phyloP scores from a whole-genome alignment of 2,888 invertebrate species.

The Watsonalla cultraria region DNA sequence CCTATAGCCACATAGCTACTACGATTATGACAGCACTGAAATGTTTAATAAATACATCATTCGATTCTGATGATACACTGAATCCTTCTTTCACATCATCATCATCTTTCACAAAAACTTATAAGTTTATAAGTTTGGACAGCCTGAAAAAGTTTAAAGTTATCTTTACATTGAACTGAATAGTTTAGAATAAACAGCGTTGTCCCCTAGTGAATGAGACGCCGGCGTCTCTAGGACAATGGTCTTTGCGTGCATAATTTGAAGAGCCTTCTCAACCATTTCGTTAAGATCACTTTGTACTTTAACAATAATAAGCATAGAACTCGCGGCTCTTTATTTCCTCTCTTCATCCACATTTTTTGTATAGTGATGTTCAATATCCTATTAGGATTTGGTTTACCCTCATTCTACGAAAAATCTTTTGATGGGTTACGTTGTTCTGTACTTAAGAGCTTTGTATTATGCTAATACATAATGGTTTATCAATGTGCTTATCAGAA shows the following conservation, averaged over 20 bases:
- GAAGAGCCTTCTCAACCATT: conserved; percentile 34
- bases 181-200: not conserved
- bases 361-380: conserved; percentile 49
- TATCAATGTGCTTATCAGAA: not conserved
- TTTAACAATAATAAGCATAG: conserved; percentile 56
- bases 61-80: too few species aligned
- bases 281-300: conserved; percentile 48
- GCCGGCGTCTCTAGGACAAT: conserved; percentile 66
- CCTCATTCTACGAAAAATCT: conserved; percentile 39
- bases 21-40: too few species aligned
- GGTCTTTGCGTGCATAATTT: conserved; percentile 14
- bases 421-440: conserved; percentile 17
- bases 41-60: too few species aligned
- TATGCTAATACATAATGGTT: not conserved
- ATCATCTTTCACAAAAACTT: too few species aligned
- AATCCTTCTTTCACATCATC: too few species aligned
- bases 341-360: conserved; percentile 45
- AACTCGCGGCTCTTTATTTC: conserved; percentile 60
- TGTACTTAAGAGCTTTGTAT: conserved; percentile 6
- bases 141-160: too few species aligned
- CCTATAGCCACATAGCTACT: too few species aligned
- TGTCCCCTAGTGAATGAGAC: conserved; percentile 21
- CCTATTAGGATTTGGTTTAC: conserved; percentile 51
- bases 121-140: too few species aligned
- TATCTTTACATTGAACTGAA: not conserved